phyloP scores from a whole-genome alignment of 2,797 vertebrate species.

The Gobio occitaniae region DNA sequence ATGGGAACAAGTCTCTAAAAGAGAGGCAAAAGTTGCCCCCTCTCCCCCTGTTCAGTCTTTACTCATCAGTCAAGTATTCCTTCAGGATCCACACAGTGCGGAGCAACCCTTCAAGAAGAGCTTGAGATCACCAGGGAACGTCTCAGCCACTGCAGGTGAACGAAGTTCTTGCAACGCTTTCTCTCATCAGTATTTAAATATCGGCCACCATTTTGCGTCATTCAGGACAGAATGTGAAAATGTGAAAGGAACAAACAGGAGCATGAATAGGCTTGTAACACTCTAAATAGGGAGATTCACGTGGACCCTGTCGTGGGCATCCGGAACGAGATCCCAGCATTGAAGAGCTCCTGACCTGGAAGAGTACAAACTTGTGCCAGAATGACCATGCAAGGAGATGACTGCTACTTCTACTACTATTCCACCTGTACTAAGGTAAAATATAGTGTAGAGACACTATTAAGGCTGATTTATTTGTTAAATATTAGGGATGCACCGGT shows the following conservation, averaged over 20 bases:
- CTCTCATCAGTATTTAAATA: constrained; percentile 18
- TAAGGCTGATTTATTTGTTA: not conserved
- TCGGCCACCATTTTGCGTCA: constrained; percentile 11
- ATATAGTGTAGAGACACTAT: not conserved
- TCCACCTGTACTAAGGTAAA: constrained; percentile 92
- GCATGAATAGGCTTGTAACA: constrained; percentile 49
- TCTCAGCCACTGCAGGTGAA: constrained; percentile 84
- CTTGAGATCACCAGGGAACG: constrained; percentile 74
- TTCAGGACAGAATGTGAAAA: constrained; percentile 28
- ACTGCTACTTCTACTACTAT: constrained; percentile 98
- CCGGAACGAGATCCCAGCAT: constrained; percentile 44
- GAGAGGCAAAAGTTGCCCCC: constrained; percentile 70
- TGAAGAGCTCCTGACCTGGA: constrained; percentile 60
- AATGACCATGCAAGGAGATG: constrained; percentile 92
- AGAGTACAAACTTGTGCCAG: constrained; percentile 57
- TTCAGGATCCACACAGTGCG: constrained; percentile 87
- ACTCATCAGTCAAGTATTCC: constrained; percentile 99
- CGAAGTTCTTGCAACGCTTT: constrained; percentile 51
- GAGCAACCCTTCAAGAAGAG: constrained; percentile 84
- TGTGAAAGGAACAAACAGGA: not conserved
- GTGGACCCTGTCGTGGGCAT: constrained; percentile 66
- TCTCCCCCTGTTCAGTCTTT: constrained; percentile 86
- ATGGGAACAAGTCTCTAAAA: constrained; percentile 72
- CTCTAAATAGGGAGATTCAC: constrained; percentile 68
- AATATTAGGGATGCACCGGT: too few relatives aligned